phyloP scores from a whole-genome alignment of 2,113 vertebrate species.

The Periophthalmus modestus region DNA sequence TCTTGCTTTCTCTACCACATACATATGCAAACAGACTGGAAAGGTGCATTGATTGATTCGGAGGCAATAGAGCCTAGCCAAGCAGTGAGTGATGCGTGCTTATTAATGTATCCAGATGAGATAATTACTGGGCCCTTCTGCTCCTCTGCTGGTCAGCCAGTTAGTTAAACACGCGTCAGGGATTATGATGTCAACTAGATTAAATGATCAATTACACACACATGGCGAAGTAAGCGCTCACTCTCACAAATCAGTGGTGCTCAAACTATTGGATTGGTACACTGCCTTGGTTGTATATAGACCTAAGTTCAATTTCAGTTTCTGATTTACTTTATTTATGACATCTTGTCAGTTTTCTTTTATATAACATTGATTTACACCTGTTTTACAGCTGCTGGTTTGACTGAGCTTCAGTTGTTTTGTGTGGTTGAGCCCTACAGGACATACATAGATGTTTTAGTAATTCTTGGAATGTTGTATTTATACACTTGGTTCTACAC shows the following conservation, averaged over 20 bases:
- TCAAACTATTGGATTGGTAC: not conserved
- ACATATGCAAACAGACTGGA: conserved; percentile 27
- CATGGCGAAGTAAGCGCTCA: conserved; percentile 42
- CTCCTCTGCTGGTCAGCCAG: conserved; percentile 58
- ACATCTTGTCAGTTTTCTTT: not conserved
- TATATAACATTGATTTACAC: not conserved
- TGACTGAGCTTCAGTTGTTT: not conserved
- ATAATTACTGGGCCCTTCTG: conserved; percentile 70
- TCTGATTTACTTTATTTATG: not conserved
- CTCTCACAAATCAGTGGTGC: conserved; percentile 20
- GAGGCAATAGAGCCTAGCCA: conserved; percentile 29
- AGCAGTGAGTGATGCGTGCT: conserved; percentile 60
- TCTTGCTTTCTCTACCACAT: not conserved
- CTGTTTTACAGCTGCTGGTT: not conserved
- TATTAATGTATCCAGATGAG: conserved; percentile 70
- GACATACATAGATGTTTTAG: no score
- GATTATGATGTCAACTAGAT: conserved; percentile 76
- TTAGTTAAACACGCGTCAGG: conserved; percentile 74
- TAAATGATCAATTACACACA: conserved; percentile 73
- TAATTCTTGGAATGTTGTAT: no score
- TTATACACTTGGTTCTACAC: no score
- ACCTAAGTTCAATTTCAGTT: no score
- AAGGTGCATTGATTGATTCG: conserved; percentile 46
- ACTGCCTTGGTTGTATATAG: not conserved
- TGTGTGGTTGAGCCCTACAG: not conserved